Conservation (phyloP, 2,113 vertebrate species). For the Oncorhynchus masou region DNA sequence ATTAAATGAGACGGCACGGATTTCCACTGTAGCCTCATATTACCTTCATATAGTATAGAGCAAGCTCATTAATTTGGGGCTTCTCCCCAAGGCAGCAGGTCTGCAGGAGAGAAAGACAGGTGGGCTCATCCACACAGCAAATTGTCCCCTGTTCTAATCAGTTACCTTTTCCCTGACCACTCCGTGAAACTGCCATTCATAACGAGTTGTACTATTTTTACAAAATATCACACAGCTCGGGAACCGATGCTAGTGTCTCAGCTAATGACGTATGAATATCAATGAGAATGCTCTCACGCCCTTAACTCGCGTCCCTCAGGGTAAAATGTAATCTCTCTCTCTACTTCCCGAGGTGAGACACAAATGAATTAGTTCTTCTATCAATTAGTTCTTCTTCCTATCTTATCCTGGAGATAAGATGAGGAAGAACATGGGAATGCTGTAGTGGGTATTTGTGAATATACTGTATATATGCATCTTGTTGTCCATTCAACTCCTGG, state of each 20-base stretch:
- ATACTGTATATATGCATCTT: background rate
- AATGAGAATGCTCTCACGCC: background rate
- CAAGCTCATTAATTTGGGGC: too few relatives aligned
- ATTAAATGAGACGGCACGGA: too few relatives aligned
- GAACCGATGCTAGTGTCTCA: background rate
- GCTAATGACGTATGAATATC: background rate
- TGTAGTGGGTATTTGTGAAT: constrained; percentile 10
- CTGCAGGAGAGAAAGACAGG: too few relatives aligned
- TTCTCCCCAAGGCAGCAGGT: too few relatives aligned
- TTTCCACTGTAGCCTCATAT: too few relatives aligned
- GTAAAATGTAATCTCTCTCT: background rate
- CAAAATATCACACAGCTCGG: background rate
- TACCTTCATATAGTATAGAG: too few relatives aligned
- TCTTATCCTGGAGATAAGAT: background rate
- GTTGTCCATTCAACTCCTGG: background rate
- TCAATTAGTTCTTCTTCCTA: constrained; percentile 36
- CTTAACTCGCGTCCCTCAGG: background rate
- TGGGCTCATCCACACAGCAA: too few relatives aligned
- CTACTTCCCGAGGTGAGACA: constrained; percentile 41
- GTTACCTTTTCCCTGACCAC: too few relatives aligned
- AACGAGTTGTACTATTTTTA: background rate
- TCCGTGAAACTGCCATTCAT: too few relatives aligned
- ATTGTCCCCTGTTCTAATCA: too few relatives aligned
- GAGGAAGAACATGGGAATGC: constrained; percentile 32
- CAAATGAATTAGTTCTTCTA: constrained; percentile 53